Base-by-base conservation (phyloP, 2,113 vertebrate genomes). In the Saguinus imperator region DNA sequence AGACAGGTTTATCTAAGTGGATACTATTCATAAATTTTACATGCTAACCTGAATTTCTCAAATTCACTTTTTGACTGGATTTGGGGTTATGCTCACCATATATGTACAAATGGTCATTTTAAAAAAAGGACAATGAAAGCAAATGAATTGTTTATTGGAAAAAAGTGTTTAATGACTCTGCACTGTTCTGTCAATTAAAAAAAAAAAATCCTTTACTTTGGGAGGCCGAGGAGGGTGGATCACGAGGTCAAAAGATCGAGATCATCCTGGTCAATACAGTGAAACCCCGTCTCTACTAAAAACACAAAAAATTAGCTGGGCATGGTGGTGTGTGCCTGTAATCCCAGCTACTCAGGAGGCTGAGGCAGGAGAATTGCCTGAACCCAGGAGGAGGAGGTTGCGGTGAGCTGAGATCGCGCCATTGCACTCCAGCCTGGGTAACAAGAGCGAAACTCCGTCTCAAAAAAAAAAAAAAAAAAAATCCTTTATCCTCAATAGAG, bases 61-160 rank as follows among this genome's bases (percentile, higher is more conserved):
- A 88, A 80, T 50, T 80, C 23, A 61, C 12, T 27, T 75, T 86
- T 89, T 76, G 6, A 90, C n/a, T 88, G 66, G 37, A 95, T 80
- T 93, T 86, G 37, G 43, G 5, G 75, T 52, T 92, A 89, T 82
- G 16, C 20, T 84, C n/a, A 23, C 16, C 18, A 40, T 57, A 61
- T 76, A 88, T 79, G 17, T 70, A 68, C 25, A 87, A 43, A 75
- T 8, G 45, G 1, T 83, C 11, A 64, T 64, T 64, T 32, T 12
- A 12, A 13, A 32, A 32, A 64, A 64, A 61, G 13, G 32, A 25
- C 18, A 97, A n/a, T 75, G 50, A 25, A 87, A 97, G 35, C 17
- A 52, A 97, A 93, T 86, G 52, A 80, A 45, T 82, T 91, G 18
- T 29, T 77, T 55, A 64, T 57, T 93, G 37, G 11, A 93, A 84